Conservation (phyloP, 2,113 vertebrate genomes). For the Gambusia holbrooki region DNA sequence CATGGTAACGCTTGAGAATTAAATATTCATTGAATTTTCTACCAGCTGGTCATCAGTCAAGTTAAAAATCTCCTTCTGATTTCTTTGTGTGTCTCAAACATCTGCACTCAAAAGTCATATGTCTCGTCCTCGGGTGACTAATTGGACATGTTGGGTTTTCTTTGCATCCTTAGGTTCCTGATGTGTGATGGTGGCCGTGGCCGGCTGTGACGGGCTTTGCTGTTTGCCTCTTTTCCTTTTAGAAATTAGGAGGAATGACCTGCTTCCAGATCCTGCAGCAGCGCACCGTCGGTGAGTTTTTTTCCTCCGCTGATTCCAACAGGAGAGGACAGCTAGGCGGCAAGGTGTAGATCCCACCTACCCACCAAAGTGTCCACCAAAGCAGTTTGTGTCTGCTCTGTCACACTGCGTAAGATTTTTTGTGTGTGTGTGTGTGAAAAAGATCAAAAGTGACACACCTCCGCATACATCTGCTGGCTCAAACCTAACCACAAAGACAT, state of each 20-base stretch:
- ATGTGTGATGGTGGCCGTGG: constrained; percentile 83
- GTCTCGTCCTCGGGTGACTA: neutral
- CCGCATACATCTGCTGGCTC: constrained; percentile 30
- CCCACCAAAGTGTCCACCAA: neutral
- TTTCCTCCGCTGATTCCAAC: constrained; percentile 13
- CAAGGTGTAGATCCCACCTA: constrained; percentile 65
- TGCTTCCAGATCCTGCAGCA: constrained; percentile 46
- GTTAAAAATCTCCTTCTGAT: neutral
- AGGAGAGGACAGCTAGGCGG: constrained; percentile 9
- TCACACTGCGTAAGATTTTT: constrained; percentile 10
- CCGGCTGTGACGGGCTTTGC: constrained; percentile 79
- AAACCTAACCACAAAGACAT: constrained; percentile 13
- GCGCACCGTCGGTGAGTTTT: constrained; percentile 75
- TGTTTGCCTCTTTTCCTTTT: constrained; percentile 65
- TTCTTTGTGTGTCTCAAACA: neutral
- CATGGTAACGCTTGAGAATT: too few relatives aligned
- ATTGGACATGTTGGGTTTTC: neutral
- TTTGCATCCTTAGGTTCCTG: constrained; percentile 70
- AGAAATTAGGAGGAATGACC: constrained; percentile 60
- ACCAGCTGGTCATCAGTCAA: neutral
- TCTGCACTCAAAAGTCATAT: too few relatives aligned
- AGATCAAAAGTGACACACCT: constrained; percentile 4
- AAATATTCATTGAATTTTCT: too few relatives aligned
- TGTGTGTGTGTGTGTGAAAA: neutral
- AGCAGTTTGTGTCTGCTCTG: neutral